Percentiles rank a stretch among this genome's conserved stretches.
These are phyloP conservation scores for Drosophila pectinifera DNA, from an alignment of 1,140 invertebrate genomes.

Conservation along the genomic window DNA sequence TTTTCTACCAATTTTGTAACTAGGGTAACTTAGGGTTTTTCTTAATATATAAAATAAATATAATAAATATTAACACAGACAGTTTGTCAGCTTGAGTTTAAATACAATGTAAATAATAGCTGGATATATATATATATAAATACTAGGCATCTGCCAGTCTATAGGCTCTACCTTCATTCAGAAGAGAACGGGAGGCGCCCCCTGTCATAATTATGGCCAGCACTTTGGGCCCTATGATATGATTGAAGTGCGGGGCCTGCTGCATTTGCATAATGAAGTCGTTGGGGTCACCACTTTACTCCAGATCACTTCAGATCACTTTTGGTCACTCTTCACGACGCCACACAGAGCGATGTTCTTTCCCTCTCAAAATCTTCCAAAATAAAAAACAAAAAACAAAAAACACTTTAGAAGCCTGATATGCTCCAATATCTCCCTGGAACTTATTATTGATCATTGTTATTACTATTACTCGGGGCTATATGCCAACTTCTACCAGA, in stretches of 20 bases:
- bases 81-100: too few relatives aligned
- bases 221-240: constrained; percentile 52
- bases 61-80: too few relatives aligned
- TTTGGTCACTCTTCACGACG: constrained; percentile 42
- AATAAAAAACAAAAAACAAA: not conserved
- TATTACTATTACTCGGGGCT: constrained; percentile 51
- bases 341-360: constrained; percentile 46
- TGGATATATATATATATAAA: not conserved
- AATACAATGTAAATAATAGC: too few relatives aligned
- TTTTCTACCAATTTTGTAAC: not conserved
- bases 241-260: constrained; percentile 56
- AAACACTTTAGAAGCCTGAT: constrained; percentile 11
- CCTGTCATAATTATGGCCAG: constrained; percentile 66
- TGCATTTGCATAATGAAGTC: constrained; percentile 73
- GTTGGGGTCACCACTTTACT: constrained; percentile 64
- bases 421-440: constrained; percentile 7
- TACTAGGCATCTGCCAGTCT: not conserved
- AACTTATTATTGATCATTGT: constrained; percentile 45
- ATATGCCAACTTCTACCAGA: constrained; percentile 26
- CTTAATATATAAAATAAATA: not conserved
- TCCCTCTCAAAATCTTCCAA: not conserved
- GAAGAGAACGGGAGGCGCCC: constrained; percentile 25
- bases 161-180: not conserved
- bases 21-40: not conserved
- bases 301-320: constrained; percentile 41